These are phyloP conservation scores for Globicephala melas DNA, from an alignment of 2,113 vertebrate species.

Conservation along the genomic window DNA sequence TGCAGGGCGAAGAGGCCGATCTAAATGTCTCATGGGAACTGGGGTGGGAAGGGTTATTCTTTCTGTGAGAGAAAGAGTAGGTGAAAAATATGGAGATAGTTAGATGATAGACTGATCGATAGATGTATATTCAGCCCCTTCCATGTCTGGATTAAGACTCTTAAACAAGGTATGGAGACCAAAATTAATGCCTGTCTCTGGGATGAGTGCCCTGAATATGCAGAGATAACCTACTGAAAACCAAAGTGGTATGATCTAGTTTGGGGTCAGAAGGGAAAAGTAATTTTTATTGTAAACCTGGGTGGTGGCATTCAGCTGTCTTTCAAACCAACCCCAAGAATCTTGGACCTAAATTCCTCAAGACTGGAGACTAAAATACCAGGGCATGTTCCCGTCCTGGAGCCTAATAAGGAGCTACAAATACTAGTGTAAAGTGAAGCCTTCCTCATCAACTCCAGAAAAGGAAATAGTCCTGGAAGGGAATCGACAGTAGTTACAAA, in stretches of 20 bases:
- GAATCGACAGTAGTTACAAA: too few relatives aligned
- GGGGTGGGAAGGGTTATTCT: neutral
- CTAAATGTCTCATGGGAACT: neutral
- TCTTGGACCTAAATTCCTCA: neutral
- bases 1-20: neutral
- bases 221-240: neutral
- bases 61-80: neutral
- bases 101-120: neutral
- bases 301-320: neutral
- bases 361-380: neutral
- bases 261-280: neutral
- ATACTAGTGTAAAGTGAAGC: neutral
- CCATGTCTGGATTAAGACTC: neutral
- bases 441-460: neutral
- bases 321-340: neutral
- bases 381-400: neutral
- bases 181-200: neutral
- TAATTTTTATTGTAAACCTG: neutral
- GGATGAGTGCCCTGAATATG: neutral
- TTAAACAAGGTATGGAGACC: neutral
- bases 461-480: neutral
- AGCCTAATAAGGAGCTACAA: neutral
- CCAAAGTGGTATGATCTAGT: neutral
- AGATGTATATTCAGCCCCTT: neutral
- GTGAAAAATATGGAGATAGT: neutral